Evolutionary conservation across 1,140 invertebrate species (phyloP), one percentile per base, ranked within the genome.

Genomic region (Drosophila repleta): DNA sequence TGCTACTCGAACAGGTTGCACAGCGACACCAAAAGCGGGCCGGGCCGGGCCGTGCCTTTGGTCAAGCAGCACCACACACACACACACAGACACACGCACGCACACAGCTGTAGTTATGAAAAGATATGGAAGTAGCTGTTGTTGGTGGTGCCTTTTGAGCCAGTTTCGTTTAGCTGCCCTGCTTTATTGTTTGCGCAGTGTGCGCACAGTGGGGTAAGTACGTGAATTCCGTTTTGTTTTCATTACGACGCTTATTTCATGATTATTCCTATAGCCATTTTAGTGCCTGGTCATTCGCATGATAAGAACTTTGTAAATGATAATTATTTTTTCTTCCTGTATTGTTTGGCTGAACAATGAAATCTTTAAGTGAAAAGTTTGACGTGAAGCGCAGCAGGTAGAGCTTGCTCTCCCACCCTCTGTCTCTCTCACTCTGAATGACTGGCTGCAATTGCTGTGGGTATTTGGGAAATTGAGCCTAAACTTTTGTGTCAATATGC

Each of bases 211-310:
- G 20, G 20, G 51, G 57, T 68, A 58, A 76, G 66, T 63, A 56
- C 60, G 56, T 45, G 26, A 75, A 53, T 35, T 73, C 74, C 63
- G 73, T 71, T 74, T 80, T 84, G 74, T 84, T 84, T 87, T 58
- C 77, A 85, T 84, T 87, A 69, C 58, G 17, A 45, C 53, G 24
- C 17, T 51, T 57, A 49, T 45, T 56, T 51, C 6, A 1, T 29
- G 29, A 29, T 29, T 29, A 29, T 10, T 29, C 29, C 29, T 29
- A 29, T 29, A 29, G 29, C 29, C 29, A 82, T 69, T 43, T 41
- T 24, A n/a, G 13, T 67, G 69, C 55, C 55, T 45, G 55, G 29
- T 72, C 63, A 72, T 57, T 49, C 43, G 18, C 60, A 60, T 58
- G 68, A 71, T 71, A 66, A 71, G 68, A 71, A 58, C 62, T 66